Percentiles rank a stretch among this genome's conserved stretches.
Conservation (phyloP, 2,888 invertebrate genomes). For the Chymomyza amoena region DNA sequence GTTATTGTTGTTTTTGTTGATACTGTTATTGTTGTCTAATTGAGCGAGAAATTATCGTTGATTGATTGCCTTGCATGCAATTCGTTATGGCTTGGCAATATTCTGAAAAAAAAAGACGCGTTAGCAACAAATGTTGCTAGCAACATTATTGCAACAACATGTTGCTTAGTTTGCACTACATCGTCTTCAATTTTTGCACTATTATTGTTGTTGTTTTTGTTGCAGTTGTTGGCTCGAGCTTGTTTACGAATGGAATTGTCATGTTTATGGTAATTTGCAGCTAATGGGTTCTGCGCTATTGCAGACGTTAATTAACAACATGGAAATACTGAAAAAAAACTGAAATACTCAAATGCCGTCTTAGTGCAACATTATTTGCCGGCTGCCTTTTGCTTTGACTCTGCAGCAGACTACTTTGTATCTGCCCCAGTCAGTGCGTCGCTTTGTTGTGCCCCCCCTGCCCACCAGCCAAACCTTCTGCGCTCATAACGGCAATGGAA, state of each 20-base stretch:
- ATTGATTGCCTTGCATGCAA: constrained; percentile 76
- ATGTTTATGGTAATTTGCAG: constrained; percentile 72
- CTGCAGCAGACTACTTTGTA: neutral
- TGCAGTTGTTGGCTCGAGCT: constrained; percentile 38
- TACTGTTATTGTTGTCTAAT: constrained; percentile 74
- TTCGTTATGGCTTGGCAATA: constrained; percentile 41
- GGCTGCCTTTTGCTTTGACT: neutral
- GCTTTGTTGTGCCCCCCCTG: neutral
- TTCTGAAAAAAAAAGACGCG: neutral
- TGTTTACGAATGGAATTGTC: constrained; percentile 59
- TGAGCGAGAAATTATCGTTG: constrained; percentile 77
- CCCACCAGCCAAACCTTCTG: no score
- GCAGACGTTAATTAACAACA: constrained; percentile 64
- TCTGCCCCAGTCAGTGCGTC: neutral
- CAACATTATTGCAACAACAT: constrained; percentile 2
- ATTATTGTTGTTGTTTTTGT: neutral
- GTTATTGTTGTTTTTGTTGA: constrained; percentile 33
- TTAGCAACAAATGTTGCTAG: constrained; percentile 4
- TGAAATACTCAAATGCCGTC: neutral
- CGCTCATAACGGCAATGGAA: neutral
- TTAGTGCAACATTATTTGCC: constrained; percentile 13
- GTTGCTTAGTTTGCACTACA: constrained; percentile 1
- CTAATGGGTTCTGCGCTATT: constrained; percentile 72
- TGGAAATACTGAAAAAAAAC: constrained; percentile 38
- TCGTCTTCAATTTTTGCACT: neutral